These are phyloP conservation scores for Zingel zingel DNA, from an alignment of 2,113 vertebrate genomes.

Conservation along the genomic window DNA sequence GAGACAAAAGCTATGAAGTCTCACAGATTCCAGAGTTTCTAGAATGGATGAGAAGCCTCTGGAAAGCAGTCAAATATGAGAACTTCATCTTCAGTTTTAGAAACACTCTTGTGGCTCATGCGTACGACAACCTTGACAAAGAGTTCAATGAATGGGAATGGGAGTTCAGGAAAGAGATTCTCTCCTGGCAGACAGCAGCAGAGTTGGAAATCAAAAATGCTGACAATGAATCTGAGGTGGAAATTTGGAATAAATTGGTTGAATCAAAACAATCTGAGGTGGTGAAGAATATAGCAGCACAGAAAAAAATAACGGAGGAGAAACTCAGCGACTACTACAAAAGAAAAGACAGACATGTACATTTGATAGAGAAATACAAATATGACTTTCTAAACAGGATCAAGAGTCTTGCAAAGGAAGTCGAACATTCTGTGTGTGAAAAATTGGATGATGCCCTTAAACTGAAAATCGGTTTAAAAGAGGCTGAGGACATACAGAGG, in stretches of 20 bases:
- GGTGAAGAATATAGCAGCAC: neutral
- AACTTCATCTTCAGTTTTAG: conserved; percentile 80
- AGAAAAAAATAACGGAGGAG: conserved; percentile 1
- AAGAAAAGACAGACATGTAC: conserved; percentile 41
- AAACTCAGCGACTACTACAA: conserved; percentile 67
- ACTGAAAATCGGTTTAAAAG: neutral
- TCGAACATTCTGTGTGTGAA: neutral
- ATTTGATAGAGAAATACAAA: conserved; percentile 77
- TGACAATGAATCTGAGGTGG: neutral
- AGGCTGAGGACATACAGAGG: no score
- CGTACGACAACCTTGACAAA: conserved; percentile 59
- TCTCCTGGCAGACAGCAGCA: conserved; percentile 40
- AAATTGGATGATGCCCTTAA: conserved; percentile 33
- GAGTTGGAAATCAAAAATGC: conserved; percentile 67
- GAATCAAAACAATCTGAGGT: conserved; percentile 19
- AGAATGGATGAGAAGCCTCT: conserved; percentile 66
- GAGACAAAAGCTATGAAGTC: neutral
- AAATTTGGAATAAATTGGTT: neutral
- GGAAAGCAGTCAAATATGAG: conserved; percentile 78
- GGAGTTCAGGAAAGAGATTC: conserved; percentile 67
- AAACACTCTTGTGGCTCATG: conserved; percentile 69
- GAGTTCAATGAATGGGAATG: conserved; percentile 73
- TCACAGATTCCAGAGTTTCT: conserved; percentile 65
- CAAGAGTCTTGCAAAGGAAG: conserved; percentile 56
- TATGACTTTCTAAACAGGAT: conserved; percentile 61